Conservation (phyloP, 2,113 vertebrate species). For the Sciurus niger region DNA sequence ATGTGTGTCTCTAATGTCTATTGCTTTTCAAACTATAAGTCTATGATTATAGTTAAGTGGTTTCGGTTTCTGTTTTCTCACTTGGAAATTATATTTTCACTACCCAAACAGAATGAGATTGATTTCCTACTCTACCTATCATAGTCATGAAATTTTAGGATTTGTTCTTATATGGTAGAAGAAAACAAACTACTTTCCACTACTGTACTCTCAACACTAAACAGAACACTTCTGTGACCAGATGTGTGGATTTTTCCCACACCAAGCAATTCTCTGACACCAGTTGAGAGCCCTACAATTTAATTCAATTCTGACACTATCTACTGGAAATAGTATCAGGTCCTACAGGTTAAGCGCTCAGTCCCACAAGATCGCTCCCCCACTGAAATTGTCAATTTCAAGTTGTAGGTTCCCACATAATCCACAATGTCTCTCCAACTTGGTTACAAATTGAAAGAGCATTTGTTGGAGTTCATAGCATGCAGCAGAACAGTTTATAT, state of each 20-base stretch:
- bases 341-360: neutral
- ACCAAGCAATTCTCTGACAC: neutral
- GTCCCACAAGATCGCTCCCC: neutral
- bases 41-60: neutral
- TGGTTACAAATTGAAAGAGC: neutral
- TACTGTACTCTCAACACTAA: neutral
- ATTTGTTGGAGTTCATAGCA: neutral
- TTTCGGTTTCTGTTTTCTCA: neutral
- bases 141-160: neutral
- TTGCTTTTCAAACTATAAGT: neutral
- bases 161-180: neutral
- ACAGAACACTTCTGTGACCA: neutral
- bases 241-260: neutral
- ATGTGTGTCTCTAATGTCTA: neutral
- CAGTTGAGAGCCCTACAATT: neutral
- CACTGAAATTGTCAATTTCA: neutral
- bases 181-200: neutral
- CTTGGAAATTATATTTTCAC: neutral
- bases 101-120: neutral
- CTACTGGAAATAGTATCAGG: neutral
- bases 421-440: neutral
- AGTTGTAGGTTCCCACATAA: neutral
- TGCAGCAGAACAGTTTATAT: neutral
- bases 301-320: neutral
- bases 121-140: neutral